A percentile compares a stretch with the other conserved stretches of the same genome.
Conservation (phyloP, 2,888 invertebrate genomes). For the Cepaea hortensis region DNA sequence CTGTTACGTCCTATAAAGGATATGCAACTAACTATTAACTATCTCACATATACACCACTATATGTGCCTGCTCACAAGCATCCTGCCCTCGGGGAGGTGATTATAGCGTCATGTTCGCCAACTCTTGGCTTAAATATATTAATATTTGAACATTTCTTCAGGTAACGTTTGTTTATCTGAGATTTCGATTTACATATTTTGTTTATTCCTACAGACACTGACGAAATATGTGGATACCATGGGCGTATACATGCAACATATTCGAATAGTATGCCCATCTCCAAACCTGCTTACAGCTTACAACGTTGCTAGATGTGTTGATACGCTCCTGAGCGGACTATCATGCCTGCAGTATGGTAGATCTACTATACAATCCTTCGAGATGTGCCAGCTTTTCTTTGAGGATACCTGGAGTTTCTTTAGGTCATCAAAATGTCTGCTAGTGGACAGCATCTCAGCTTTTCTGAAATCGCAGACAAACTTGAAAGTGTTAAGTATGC, state of each 20-base stretch:
- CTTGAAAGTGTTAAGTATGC: not conserved
- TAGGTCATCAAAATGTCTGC: constrained; percentile 28
- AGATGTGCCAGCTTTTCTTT: constrained; percentile 30
- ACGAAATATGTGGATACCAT: constrained; percentile 22
- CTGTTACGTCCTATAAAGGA: too few relatives aligned
- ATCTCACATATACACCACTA: too few relatives aligned
- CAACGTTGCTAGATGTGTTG: constrained; percentile 33
- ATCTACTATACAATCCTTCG: constrained; percentile 20
- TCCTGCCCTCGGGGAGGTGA: too few relatives aligned
- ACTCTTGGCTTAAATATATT: too few relatives aligned
- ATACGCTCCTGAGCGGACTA: constrained; percentile 14
- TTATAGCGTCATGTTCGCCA: too few relatives aligned
- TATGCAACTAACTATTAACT: too few relatives aligned
- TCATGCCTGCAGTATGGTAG: not conserved
- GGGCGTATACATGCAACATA: constrained; percentile 35
- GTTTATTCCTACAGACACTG: constrained; percentile 2
- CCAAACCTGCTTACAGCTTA: constrained; percentile 41
- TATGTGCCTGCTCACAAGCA: too few relatives aligned
- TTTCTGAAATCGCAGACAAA: constrained; percentile 29
- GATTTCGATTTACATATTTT: not conserved
- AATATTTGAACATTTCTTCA: too few relatives aligned
- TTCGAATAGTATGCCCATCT: constrained; percentile 28
- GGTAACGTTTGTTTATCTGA: too few relatives aligned
- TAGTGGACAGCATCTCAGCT: constrained; percentile 9
- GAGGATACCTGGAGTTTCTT: constrained; percentile 44